Evolutionary conservation across 2,888 invertebrate species (phyloP).

Genomic region (Harmothoe impar): DNA sequence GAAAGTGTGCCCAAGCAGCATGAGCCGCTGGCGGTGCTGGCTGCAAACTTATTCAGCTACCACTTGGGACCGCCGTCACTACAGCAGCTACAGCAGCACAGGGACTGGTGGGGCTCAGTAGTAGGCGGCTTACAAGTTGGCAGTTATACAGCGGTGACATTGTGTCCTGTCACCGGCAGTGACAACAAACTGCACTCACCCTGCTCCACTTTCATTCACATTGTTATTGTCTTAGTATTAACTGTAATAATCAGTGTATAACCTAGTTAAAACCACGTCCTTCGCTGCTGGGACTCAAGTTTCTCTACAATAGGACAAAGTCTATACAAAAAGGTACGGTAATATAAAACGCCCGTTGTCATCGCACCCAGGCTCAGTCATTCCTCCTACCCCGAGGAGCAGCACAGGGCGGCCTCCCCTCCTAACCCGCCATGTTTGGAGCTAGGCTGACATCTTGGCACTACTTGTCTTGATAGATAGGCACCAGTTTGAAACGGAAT

Average conservation of each 20-base stretch:
- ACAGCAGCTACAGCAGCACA: no score
- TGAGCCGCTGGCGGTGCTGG: not conserved
- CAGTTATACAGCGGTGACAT: no score
- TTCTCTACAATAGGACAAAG: conserved; percentile 35
- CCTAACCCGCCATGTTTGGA: not conserved
- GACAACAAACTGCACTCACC: no score
- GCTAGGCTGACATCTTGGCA: not conserved
- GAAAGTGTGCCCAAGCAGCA: not conserved
- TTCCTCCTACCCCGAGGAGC: not conserved
- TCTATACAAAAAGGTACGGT: conserved; percentile 42
- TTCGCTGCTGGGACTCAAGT: not conserved
- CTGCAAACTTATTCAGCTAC: no score
- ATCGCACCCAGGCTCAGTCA: not conserved
- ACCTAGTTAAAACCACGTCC: not conserved
- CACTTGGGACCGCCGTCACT: not conserved
- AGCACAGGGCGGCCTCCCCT: not conserved
- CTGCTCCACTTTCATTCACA: not conserved
- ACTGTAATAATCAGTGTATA: not conserved
- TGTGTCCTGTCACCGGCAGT: no score
- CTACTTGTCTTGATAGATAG: not conserved
- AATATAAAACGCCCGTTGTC: conserved; percentile 8
- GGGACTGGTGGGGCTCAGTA: no score
- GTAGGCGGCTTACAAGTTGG: no score
- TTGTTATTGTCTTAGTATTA: not conserved
- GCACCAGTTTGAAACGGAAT: not conserved